Evolutionary conservation across 2,888 invertebrate genomes (phyloP).

Genomic region (Drosophila mulleri): DNA sequence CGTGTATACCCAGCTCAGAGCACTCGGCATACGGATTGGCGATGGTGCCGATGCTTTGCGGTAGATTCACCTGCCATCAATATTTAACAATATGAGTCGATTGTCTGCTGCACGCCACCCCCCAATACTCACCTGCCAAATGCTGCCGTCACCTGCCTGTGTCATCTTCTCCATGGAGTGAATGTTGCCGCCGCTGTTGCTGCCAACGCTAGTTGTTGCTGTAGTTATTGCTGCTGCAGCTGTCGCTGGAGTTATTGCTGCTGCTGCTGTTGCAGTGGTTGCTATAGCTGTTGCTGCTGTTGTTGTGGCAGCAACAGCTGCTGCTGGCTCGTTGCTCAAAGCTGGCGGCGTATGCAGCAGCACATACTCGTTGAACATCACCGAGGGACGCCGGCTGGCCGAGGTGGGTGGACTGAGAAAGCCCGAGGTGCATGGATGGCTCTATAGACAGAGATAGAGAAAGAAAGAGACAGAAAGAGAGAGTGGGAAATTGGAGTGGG

Average conservation of each 20-base stretch:
- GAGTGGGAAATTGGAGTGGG: background rate
- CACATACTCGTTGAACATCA: conserved; percentile 95
- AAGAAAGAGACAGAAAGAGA: background rate
- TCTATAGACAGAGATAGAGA: conserved; percentile 57
- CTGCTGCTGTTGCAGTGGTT: conserved; percentile 19
- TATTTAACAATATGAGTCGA: background rate
- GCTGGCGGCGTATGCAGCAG: conserved; percentile 88
- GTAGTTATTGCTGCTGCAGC: conserved; percentile 2
- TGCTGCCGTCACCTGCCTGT: conserved; percentile 91
- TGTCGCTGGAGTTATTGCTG: conserved; percentile 11
- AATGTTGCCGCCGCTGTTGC: conserved; percentile 82
- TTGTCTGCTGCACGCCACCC: background rate
- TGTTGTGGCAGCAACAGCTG: conserved; percentile 17
- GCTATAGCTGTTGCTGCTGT: conserved; percentile 25
- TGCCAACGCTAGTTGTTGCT: conserved; percentile 14
- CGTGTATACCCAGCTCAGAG: conserved; percentile 86
- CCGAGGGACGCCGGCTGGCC: conserved; percentile 91
- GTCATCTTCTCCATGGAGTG: conserved; percentile 96
- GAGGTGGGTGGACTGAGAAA: conserved; percentile 90
- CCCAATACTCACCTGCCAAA: conserved; percentile 87
- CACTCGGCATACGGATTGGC: conserved; percentile 85
- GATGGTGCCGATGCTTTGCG: conserved; percentile 85
- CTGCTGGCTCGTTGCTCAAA: conserved; percentile 74
- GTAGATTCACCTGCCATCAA: conserved; percentile 83
- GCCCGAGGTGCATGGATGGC: conserved; percentile 89